A percentile compares a stretch with the other conserved stretches of the same genome.
Evolutionary conservation across 2,797 vertebrate species (phyloP).

Genomic region (Buceros bicornis): DNA sequence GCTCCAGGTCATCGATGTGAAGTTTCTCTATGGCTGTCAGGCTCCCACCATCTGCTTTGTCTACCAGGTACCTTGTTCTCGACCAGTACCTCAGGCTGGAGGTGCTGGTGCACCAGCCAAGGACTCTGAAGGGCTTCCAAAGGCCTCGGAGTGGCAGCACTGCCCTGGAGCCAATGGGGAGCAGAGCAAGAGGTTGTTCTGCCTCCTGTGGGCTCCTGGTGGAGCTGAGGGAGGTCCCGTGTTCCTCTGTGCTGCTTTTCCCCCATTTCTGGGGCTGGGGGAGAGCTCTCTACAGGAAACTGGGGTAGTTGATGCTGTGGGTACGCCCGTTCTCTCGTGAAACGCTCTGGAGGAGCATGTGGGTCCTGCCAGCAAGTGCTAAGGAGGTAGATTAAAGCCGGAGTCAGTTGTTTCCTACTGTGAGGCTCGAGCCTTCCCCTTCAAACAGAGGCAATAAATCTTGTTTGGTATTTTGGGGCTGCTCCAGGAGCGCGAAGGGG

Average conservation of each 20-base stretch:
- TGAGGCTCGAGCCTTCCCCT: background rate
- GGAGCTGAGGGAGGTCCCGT: accelerated
- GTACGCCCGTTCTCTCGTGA: background rate
- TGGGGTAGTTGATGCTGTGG: background rate
- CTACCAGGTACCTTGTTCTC: slow-evolving; percentile 88
- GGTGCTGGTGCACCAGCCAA: background rate
- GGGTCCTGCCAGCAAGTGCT: background rate
- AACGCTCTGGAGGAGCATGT: accelerated
- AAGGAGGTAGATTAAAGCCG: background rate
- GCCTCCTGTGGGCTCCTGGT: accelerated
- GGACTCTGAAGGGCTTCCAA: background rate
- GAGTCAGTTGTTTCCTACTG: background rate
- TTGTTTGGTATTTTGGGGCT: accelerated
- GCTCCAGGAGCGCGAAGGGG: background rate
- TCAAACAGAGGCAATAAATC: background rate
- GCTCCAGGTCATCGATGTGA: slow-evolving; percentile 97
- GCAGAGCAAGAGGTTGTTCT: background rate
- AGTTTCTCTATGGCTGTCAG: slow-evolving; percentile 96
- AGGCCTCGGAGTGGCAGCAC: background rate
- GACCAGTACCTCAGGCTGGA: accelerated
- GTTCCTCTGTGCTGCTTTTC: background rate
- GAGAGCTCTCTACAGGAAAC: background rate
- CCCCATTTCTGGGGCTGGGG: accelerated
- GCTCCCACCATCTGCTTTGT: slow-evolving; percentile 98
- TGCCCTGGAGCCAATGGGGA: too few species aligned